These are phyloP conservation scores for Lycopodina hypogea DNA, from an alignment of 37 sponge, comb jelly and placozoan genomes.

Conservation along the genomic window DNA sequence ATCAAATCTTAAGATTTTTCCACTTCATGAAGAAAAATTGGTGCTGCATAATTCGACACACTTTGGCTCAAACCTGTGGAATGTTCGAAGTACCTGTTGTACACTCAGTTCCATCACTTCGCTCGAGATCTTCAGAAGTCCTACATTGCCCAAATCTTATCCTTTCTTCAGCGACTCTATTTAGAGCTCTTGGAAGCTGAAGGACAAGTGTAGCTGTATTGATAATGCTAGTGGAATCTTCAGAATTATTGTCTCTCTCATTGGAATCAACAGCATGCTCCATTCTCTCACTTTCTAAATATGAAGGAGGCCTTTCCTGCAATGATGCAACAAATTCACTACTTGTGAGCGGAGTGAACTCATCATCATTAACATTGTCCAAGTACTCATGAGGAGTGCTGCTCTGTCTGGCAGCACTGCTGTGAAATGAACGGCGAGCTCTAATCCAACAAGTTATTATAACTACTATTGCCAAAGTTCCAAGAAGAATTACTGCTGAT, in stretches of 20 bases:
- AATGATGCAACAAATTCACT: conserved; percentile 65
- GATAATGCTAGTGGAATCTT: background rate
- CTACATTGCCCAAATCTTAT: no score
- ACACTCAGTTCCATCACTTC: no score
- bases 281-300: conserved; percentile 70
- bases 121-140: no score
- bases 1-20: no score
- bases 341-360: conserved; percentile 74
- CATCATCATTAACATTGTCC: conserved; percentile 61
- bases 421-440: conserved; percentile 46
- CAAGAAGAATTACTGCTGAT: conserved; percentile 65
- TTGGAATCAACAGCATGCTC: background rate
- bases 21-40: no score
- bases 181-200: no score
- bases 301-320: conserved; percentile 75
- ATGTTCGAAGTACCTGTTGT: no score
- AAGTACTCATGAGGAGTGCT: conserved; percentile 62
- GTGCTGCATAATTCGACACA: no score
- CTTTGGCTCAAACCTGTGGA: no score
- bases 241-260: background rate
- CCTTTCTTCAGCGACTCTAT: no score
- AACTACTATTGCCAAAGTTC: conserved; percentile 54
- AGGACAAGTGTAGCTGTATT: no score
- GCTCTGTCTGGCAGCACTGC: conserved; percentile 16
- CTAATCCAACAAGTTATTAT: conserved; percentile 78